Evolutionary conservation across 2,797 vertebrate genomes (phyloP).

Genomic region (Phyllotis vaccarum): DNA sequence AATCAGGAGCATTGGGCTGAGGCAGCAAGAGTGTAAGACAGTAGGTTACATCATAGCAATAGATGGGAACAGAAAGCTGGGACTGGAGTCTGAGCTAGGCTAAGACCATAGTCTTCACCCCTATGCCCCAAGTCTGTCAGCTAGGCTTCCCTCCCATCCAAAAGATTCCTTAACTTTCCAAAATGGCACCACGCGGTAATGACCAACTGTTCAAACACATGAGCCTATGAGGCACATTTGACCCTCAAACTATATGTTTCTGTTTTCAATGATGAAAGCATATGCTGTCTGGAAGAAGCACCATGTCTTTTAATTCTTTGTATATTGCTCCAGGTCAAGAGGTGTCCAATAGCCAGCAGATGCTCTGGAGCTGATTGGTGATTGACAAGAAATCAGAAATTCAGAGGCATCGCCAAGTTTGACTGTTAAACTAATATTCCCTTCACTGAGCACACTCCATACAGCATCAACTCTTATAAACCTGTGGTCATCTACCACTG

Average conservation of each 20-base stretch:
- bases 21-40: not conserved
- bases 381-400: slow-evolving; percentile 28
- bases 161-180: not conserved
- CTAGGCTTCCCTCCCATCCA: not conserved
- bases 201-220: not conserved
- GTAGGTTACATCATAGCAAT: not conserved
- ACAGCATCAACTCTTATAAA: slow-evolving; percentile 49
- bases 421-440: not conserved
- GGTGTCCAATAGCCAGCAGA: not conserved
- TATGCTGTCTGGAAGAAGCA: not conserved
- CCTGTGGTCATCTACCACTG: slow-evolving; percentile 25
- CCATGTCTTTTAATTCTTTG: not conserved
- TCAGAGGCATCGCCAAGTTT: not conserved
- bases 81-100: not conserved
- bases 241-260: not conserved
- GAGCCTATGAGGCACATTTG: not conserved
- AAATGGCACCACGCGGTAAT: not conserved
- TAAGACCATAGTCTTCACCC: not conserved
- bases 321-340: not conserved
- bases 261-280: not conserved
- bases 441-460: not conserved
- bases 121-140: not conserved
- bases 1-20: not conserved
- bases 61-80: not conserved
- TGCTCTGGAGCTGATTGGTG: not conserved